phyloP scores from a whole-genome alignment of 2,797 vertebrate species.

The Trematomus bernacchii region DNA sequence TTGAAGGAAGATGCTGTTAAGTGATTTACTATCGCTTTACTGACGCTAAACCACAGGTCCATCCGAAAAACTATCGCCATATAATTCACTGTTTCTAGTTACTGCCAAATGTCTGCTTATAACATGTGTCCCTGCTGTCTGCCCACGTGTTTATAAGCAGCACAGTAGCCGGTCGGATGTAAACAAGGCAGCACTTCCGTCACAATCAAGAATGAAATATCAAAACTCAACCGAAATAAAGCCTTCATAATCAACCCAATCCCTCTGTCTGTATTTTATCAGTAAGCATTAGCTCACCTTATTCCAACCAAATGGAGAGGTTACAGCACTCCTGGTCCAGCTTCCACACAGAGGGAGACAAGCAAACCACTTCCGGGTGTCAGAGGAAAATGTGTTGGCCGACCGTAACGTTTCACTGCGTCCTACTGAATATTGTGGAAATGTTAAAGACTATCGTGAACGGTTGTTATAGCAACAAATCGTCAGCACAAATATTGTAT shows the following conservation, averaged over 20 bases:
- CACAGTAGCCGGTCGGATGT: slow-evolving; percentile 67
- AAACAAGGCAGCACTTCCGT: slow-evolving; percentile 68
- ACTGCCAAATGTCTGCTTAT: neutral
- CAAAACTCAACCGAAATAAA: neutral
- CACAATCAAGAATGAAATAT: slow-evolving; percentile 3
- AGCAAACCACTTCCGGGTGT: slow-evolving; percentile 77
- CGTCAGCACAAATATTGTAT: neutral
- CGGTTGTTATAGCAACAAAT: neutral
- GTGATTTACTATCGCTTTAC: accelerated
- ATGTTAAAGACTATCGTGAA: neutral
- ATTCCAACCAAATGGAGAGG: slow-evolving; percentile 32
- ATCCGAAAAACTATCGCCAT: neutral
- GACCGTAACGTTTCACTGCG: slow-evolving; percentile 63
- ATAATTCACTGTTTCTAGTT: neutral
- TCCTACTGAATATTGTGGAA: neutral
- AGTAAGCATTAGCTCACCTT: slow-evolving; percentile 71
- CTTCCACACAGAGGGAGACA: slow-evolving; percentile 36
- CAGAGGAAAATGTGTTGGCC: slow-evolving; percentile 66
- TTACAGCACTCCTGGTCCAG: slow-evolving; percentile 21
- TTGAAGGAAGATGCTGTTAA: accelerated
- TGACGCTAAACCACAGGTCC: accelerated
- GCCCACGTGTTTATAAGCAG: slow-evolving; percentile 74
- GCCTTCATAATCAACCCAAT: accelerated
- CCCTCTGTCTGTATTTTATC: neutral
- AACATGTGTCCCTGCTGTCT: slow-evolving; percentile 45